Percentiles rank a stretch among this genome's conserved stretches.
Evolutionary conservation across 2,888 invertebrate genomes (phyloP).

Genomic region (Petrolisthes cinctipes): DNA sequence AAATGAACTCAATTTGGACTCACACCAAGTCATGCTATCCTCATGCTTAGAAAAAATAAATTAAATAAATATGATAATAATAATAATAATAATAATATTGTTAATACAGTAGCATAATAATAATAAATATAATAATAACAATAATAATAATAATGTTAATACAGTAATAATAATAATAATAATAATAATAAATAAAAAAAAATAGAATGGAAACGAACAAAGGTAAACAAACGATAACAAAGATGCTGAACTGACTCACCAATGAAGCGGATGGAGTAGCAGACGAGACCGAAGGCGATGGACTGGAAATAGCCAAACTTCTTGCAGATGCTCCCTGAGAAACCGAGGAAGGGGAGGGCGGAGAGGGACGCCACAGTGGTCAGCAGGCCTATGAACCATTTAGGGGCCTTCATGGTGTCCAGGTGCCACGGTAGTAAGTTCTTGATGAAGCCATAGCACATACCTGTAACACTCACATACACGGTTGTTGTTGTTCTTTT

Average conservation of each 20-base stretch:
- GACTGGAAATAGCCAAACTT: slow-evolving; percentile 61
- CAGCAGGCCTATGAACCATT: slow-evolving; percentile 66
- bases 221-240: too few relatives aligned
- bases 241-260: slow-evolving; percentile 42
- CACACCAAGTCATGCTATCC: too few relatives aligned
- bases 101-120: too few relatives aligned
- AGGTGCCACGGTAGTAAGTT: slow-evolving; percentile 67
- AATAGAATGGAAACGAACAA: too few relatives aligned
- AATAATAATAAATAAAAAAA: neutral
- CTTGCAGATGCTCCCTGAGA: slow-evolving; percentile 64
- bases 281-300: slow-evolving; percentile 62
- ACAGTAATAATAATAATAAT: neutral
- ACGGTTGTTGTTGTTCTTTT: neutral
- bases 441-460: slow-evolving; percentile 67
- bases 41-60: too few relatives aligned
- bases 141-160: too few relatives aligned
- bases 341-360: slow-evolving; percentile 66
- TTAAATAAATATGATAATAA: too few relatives aligned
- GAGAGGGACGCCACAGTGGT: slow-evolving; percentile 66
- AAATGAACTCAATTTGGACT: too few relatives aligned
- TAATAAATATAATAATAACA: too few relatives aligned
- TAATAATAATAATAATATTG: too few relatives aligned
- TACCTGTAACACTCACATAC: slow-evolving; percentile 39
- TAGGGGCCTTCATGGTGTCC: slow-evolving; percentile 64
- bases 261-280: slow-evolving; percentile 60